Conservation (phyloP, 2,888 invertebrate genomes). For the Pammene aurita region DNA sequence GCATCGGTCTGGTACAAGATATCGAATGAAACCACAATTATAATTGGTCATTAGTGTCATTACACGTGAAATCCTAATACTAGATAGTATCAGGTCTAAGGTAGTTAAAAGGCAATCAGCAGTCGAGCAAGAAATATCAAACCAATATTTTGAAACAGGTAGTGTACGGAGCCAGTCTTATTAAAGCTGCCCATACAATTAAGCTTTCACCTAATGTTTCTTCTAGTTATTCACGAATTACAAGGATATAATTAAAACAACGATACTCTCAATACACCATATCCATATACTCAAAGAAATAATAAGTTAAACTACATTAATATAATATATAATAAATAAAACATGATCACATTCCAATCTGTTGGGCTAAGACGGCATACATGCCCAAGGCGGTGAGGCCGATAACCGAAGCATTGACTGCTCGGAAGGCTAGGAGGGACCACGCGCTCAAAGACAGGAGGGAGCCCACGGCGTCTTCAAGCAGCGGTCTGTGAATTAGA, state of each 20-base stretch:
- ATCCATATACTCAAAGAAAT: conserved; percentile 23
- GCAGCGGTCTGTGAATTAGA: conserved; percentile 62
- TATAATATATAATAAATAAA: neutral
- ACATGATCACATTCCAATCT: conserved; percentile 53
- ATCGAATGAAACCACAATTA: too few relatives aligned
- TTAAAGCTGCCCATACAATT: too few relatives aligned
- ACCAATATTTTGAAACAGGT: too few relatives aligned
- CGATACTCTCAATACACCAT: conserved; percentile 18
- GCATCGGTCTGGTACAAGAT: too few relatives aligned
- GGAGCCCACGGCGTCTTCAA: conserved; percentile 86
- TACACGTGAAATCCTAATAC: too few relatives aligned
- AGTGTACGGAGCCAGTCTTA: too few relatives aligned
- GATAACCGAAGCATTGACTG: conserved; percentile 84
- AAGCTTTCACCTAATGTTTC: too few relatives aligned
- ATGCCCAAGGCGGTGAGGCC: conserved; percentile 88
- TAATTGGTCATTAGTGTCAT: too few relatives aligned
- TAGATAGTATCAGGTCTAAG: too few relatives aligned
- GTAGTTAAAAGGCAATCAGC: too few relatives aligned
- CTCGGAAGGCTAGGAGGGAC: conserved; percentile 87
- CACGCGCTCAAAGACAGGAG: conserved; percentile 86
- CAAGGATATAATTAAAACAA: conserved; percentile 1
- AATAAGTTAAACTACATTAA: conserved; percentile 28
- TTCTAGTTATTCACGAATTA: too few relatives aligned
- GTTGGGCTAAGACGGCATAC: conserved; percentile 89
- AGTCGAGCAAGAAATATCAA: too few relatives aligned